These are phyloP conservation scores for Mythimna pallens DNA, from an alignment of 2,888 invertebrate genomes.

Conservation along the genomic window DNA sequence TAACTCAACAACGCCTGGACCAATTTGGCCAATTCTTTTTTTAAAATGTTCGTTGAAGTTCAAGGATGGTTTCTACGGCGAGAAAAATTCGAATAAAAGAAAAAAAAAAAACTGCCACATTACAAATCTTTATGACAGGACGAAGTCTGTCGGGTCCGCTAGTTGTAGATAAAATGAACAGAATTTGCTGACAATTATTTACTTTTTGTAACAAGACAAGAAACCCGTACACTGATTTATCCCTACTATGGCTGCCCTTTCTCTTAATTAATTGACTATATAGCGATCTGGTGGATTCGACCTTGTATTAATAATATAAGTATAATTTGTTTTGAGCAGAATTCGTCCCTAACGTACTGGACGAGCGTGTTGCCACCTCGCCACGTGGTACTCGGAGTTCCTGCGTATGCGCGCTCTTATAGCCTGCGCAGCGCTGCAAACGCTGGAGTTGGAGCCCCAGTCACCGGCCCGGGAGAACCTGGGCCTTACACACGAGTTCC, in stretches of 20 bases:
- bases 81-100: too few species aligned
- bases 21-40: too few species aligned
- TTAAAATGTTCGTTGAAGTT: too few species aligned
- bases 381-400: slow-evolving; percentile 94
- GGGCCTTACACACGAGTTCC: slow-evolving; percentile 93
- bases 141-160: too few species aligned
- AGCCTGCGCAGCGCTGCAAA: slow-evolving; percentile 89
- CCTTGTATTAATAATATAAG: not conserved
- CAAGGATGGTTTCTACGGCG: too few species aligned
- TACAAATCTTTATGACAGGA: too few species aligned
- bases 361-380: slow-evolving; percentile 92
- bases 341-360: slow-evolving; percentile 94
- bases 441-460: slow-evolving; percentile 90
- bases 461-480: slow-evolving; percentile 92
- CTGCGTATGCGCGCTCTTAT: slow-evolving; percentile 95
- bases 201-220: not conserved
- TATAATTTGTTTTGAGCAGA: slow-evolving; percentile 78
- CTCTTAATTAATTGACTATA: slow-evolving; percentile 8
- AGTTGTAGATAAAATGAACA: too few species aligned
- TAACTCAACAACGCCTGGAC: too few species aligned
- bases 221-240: not conserved
- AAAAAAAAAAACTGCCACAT: too few species aligned
- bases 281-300: not conserved
- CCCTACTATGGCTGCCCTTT: slow-evolving; percentile 21
- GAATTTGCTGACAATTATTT: not conserved